These are phyloP conservation scores for Pheosia tremula DNA, from an alignment of 2,888 invertebrate species.

Conservation along the genomic window DNA sequence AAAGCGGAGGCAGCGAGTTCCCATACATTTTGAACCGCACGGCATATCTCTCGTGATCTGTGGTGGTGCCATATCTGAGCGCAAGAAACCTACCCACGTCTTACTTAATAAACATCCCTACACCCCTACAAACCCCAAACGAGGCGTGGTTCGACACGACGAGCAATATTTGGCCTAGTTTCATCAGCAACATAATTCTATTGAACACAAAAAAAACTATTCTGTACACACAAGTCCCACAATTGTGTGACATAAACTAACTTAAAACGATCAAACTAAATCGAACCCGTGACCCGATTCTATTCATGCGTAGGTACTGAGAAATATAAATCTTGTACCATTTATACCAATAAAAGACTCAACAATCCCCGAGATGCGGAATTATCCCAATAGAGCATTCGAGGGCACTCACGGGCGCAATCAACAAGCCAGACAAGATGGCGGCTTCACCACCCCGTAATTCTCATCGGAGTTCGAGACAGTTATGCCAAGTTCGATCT, in stretches of 20 bases:
- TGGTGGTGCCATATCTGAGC: no score
- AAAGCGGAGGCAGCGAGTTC: no score
- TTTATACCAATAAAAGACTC: background rate
- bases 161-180: no score
- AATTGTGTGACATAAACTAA: background rate
- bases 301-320: background rate
- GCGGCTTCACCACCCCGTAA: background rate
- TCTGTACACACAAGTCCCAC: background rate
- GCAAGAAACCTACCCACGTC: no score
- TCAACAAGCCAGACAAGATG: slow-evolving; percentile 9
- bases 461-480: background rate
- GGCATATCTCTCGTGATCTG: no score
- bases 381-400: slow-evolving; percentile 7
- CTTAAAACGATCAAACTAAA: background rate
- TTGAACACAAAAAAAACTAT: background rate
- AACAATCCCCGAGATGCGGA: slow-evolving; percentile 4
- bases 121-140: no score
- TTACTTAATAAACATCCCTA: no score
- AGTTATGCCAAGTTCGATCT: slow-evolving; percentile 11
- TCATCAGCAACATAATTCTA: no score
- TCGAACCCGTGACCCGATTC: background rate
- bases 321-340: background rate
- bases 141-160: no score
- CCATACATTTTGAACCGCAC: no score
- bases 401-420: slow-evolving; percentile 7